These are phyloP conservation scores for Poecilia wingei DNA, from an alignment of 2,797 vertebrate species.

Conservation along the genomic window DNA sequence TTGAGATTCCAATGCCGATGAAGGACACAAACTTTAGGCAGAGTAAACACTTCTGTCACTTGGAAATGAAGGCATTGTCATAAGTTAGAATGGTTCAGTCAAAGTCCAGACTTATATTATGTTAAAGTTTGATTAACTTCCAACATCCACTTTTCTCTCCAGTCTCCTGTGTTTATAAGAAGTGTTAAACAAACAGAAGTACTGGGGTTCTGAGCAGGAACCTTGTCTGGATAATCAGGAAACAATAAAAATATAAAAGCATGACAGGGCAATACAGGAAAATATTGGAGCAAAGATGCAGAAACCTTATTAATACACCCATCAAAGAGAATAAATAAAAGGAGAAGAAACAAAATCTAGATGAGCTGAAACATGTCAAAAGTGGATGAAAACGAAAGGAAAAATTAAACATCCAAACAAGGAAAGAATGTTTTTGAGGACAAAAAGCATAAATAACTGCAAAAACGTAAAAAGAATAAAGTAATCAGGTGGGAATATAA, in stretches of 20 bases:
- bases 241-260: background rate
- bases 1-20: too few species aligned
- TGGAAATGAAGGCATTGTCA: background rate
- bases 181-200: slow-evolving; percentile 25
- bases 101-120: background rate
- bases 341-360: slow-evolving; percentile 14
- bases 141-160: slow-evolving; percentile 49
- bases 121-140: background rate
- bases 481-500: slow-evolving; percentile 4
- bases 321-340: slow-evolving; percentile 35
- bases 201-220: slow-evolving; percentile 17
- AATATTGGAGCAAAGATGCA: background rate
- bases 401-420: slow-evolving; percentile 6
- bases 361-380: slow-evolving; percentile 23
- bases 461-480: background rate
- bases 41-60: background rate
- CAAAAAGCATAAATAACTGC: slow-evolving; percentile 6
- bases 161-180: slow-evolving; percentile 4
- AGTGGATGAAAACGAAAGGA: slow-evolving; percentile 3
- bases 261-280: background rate
- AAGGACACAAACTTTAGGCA: too few species aligned
- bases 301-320: slow-evolving; percentile 31
- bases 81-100: background rate
- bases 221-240: slow-evolving; percentile 31
- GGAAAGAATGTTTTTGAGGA: background rate